These are phyloP conservation scores for Alcedo atthis DNA, from an alignment of 2,797 vertebrate genomes.

Conservation along the genomic window DNA sequence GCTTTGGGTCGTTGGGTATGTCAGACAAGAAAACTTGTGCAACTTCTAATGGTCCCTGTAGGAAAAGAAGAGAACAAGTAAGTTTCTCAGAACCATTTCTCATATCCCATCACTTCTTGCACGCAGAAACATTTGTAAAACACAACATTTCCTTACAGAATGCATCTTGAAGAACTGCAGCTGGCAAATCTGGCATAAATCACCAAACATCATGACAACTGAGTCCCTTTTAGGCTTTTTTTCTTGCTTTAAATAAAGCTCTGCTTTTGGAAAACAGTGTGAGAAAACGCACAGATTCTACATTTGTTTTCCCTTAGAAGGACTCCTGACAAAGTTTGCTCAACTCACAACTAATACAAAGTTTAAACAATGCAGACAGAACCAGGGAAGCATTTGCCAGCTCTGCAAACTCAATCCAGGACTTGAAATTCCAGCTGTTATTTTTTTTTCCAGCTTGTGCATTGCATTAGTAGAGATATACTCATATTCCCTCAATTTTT, in stretches of 20 bases:
- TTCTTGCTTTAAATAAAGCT: background rate
- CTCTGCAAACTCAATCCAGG: background rate
- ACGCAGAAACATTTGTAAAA: background rate
- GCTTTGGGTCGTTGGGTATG: conserved; percentile 96
- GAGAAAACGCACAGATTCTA: background rate
- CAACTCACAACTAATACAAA: background rate
- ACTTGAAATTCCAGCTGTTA: background rate
- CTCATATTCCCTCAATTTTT: background rate
- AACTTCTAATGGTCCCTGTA: conserved; percentile 95
- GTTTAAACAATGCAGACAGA: conserved; percentile 31
- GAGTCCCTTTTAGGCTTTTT: background rate
- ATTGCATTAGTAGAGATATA: background rate
- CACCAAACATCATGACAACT: background rate
- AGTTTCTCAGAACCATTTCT: background rate
- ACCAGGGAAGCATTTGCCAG: conserved; percentile 14
- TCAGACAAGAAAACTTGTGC: conserved; percentile 98
- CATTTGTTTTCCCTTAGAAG: conserved; percentile 46
- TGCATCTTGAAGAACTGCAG: background rate
- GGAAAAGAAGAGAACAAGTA: conserved; percentile 40
- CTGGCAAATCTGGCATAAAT: conserved; percentile 4
- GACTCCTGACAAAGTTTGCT: conserved; percentile 1
- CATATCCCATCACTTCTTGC: background rate
- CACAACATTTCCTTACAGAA: background rate
- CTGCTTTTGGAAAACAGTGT: conserved; percentile 17
- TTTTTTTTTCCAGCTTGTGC: background rate